Base-by-base conservation (phyloP, 1,140 invertebrate genomes). In the Ditylenchus dipsaci region DNA sequence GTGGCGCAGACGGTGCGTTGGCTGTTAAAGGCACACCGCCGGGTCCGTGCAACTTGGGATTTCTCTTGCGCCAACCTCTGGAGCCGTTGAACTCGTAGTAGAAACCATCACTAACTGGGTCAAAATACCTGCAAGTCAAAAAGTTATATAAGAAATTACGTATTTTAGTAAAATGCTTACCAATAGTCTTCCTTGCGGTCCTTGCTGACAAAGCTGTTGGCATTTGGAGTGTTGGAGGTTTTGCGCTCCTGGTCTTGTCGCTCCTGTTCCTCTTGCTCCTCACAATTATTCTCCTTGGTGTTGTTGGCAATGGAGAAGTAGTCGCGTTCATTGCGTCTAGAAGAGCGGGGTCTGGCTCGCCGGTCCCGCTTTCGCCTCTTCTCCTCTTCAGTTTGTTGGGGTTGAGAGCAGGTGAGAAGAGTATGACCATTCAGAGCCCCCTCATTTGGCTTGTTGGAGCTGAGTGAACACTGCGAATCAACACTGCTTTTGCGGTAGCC, bases 31-130 rank as follows among this genome's bases (percentile, higher is more conserved):
- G 61, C 42, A 42, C n/a, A 45, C 29, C 19, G n/a, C 47, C 67
- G 23, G 49, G 49, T 7, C 49, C 49, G 15, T 53, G 49, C 15
- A 53, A 63, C 33, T 68, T 62, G 27, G 73, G 69, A 63, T 72
- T 73, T 8, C 81, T 65, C 38, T 83, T 72, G 17, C 78, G 63
- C 79, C 79, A 81, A 43, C 79, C 79, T 47, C 82, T 76, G 23
- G 77, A 76, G 19, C 79, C 79, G 65, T 78, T 81, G 45, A 75
- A 72, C 59, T 81, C 79, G 57, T 81, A 81, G 47, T 83, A 81
- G 66, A 79, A 81, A 19, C 79, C 78, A 58, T 81, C 73, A 21
- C 76, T 74, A 1, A 70, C 64, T 1, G 67, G 67, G 53, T 78
- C 70, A 45, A 75, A 70, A 53, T 70, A 69, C 67, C 67, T 69